Base-by-base conservation (phyloP, 2,113 vertebrate genomes). In the Typhlomys cinereus region DNA sequence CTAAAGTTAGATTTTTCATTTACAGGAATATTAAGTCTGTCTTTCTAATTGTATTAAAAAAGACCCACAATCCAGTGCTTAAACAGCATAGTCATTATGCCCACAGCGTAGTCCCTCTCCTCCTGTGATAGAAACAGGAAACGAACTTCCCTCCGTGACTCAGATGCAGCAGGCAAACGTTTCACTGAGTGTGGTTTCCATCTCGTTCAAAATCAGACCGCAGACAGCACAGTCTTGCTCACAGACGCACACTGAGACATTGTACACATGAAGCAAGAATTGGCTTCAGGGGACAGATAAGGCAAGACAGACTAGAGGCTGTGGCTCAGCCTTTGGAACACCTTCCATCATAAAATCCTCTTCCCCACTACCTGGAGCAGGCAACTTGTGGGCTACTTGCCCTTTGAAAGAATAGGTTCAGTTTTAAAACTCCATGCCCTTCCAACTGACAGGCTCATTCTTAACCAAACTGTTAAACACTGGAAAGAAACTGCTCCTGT, bases 381-480 rank as follows among this genome's bases (percentile, higher is more conserved):
- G 36, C 70, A 91, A 83, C 75, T 95, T 93, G 94, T 52, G 89
- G 79, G 70, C 75, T 93, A 88, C 90, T 95, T 97, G 93, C 89
- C 87, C 69, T 61, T 92, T 81, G 84, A 84, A 94, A 90, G 86
- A 95, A 94, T 84, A 93, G 91, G 80, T 67, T 29, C 8, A 50
- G 14, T 85, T 94, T 95, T 91, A 90, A 94, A 97, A 84, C 41
- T 75, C 21, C 66, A 12, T 96, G 79, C 90, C 83, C 88, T 92
- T 90, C 89, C 89, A 93, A 48, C 87, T 15, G 10, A 80, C 48
- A 89, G 48, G n/a, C 59, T 92, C 70, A 67, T 48, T 44, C 83
- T 93, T 89, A 91, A 75, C 91, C 91, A 96, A 94, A 80, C 89
- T 82, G 81, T 88, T 94, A 95, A 95, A 96, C 90, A 94, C 83